Evolutionary conservation across 2,113 vertebrate species (phyloP), one percentile per base, ranked within the genome.

Genomic region (Prionailurus viverrinus): DNA sequence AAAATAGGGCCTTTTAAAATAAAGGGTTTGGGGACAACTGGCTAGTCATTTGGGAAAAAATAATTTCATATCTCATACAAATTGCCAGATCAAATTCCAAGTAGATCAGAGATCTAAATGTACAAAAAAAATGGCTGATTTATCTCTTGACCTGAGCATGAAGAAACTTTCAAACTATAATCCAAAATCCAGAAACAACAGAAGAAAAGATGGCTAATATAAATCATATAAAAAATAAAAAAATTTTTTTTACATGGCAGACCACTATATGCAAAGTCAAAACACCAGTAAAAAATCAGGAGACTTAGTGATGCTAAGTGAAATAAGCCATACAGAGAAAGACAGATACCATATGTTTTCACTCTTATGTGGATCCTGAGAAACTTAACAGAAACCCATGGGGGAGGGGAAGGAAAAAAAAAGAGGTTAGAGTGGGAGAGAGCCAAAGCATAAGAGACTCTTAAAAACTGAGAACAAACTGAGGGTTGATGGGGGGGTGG

Each of bases 171-270:
- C 21, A 66, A 71, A 94, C 8, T 65, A 48, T 73, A 69, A 55
- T 65, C 41, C 45, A 36, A 92, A 94, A 51, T 90, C 51, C 74
- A 74, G n/a, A 92, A 94, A 89, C 16, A 91, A 63, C 2, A 39
- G 80, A 89, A 71, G 33, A 73, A 85, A 78, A 79, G 1, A 73
- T 29, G n/a, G 41, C 41, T 85, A 58, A 33, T 53, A 89, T 78
- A 7, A 89, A 78, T 86, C 85, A 13, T 31, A 45, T 66, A 41
- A 90, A 87, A 80, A 89, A 61, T 89, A 86, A 66, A 89, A 7
- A 7, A 84, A 21, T 13, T 13, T 63, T 81, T 82, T 81, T 82
- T 86, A 61, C 31, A 36, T 61, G 48, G 23, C 8, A 73, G 48
- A 94, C 45, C 7, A 87, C 2, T 18, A 23, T 12, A 68, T 15